Evolutionary conservation across 1,140 invertebrate species (phyloP), one percentile per base, ranked within the genome.

Genomic region (Eufriesea mexicana): DNA sequence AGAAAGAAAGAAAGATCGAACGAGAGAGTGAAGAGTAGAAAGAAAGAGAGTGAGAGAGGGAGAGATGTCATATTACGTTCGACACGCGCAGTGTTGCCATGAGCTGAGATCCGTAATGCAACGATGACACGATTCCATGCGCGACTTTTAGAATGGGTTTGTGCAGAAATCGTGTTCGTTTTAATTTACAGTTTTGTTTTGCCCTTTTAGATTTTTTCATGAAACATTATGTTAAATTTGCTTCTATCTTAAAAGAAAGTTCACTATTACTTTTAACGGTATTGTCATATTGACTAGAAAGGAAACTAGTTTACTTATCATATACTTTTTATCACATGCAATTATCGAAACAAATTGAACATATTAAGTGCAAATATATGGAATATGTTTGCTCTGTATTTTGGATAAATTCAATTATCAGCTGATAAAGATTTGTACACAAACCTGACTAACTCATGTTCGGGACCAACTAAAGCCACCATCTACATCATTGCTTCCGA

Each of bases 381-480:
- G 8, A 47, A 42, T 77, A 49, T 5, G 25, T 57, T 59, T 8
- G 10, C 49, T 18, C 16, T 18, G 5, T 54, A n/a, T 20, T 8
- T 49, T 7, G 0, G 16, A 62, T 25, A 1, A 9, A 64, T 59
- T n/a, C 16, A 7, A 62, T 68, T 14, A 47, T 79, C 51, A 28
- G 28, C 42, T 23, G 76, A 87, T 75, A 55, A 79, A 72, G 64
- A 86, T 89, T 89, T 78, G 68, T 84, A 84, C 88, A 83, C 85
- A 87, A 86, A 79, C 78, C 83, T 67, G 79, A 64, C 76, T 91
- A 89, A 91, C 86, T 91, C 90, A 90, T 92, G 91, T 93, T 94
- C 91, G 93, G 93, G 93, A 94, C 93, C 93, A 94, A 94, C 91
- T 92, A 91, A 92, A 91, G 89, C 87, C 90, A 91, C 89, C 89